Base-by-base conservation (phyloP, 2,888 invertebrate species). In the Campoletis raptor region DNA sequence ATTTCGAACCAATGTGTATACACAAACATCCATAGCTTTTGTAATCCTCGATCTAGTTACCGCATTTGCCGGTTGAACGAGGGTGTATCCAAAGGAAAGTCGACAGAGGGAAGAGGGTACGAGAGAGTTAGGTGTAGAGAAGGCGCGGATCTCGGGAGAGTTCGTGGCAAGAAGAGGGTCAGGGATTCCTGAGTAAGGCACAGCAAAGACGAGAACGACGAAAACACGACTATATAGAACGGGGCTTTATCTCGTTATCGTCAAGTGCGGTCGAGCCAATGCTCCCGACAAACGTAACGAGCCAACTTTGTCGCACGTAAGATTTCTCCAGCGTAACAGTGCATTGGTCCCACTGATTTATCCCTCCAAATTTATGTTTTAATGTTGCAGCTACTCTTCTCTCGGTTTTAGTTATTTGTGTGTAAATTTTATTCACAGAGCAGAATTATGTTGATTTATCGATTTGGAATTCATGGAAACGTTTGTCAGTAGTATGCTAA, bases 181-280 rank as follows among this genome's bases (percentile, higher is more conserved):
- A 80, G 78, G 81, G 87, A 85, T 88, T 85, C 78, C 74, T 81
- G 87, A 82, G 87, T 85, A 76, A 86, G 74, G 84, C 66, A 42
- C 74, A 72, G 84, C 87, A 84, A 86, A 88, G 88, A 90, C 89
- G 89, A 87, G 82, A 77, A 81, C 76, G 45, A 57, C 42, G 79
- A 79, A 83, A 85, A 76, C 42, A 61, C 86, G 83, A 79, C 86
- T 81, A 66, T 73, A 76, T 42, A 42, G 73, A 45, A 74, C 36
- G 66, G 81, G 81, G 88, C 85, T 90, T 89, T 87, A 88, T 90
- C 90, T 90, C 88, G 91, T 91, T 91, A 92, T 90, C 89, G 90
- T 79, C 85, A 83, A 76, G 81, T 78, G 81, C 82, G 85, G 86
- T 82, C 87, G 87, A 86, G 57, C 88, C 88, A 88, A 90, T 90